These are phyloP conservation scores for Condylostylus longicornis DNA, from an alignment of 1,140 invertebrate genomes.

Conservation along the genomic window DNA sequence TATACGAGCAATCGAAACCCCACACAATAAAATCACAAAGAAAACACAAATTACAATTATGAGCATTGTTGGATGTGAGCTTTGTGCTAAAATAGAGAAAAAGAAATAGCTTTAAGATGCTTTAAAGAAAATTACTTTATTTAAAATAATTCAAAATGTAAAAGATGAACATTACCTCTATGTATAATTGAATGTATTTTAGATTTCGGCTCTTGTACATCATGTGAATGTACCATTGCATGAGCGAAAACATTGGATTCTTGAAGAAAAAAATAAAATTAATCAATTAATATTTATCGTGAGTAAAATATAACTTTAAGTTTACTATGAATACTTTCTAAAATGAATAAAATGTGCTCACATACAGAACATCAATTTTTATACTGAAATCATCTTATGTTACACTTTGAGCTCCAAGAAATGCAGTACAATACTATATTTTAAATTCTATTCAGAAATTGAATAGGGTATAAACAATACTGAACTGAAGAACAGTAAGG, in stretches of 20 bases:
- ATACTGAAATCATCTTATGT: no score
- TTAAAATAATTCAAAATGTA: neutral
- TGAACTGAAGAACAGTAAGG: no score
- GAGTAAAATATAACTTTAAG: no score
- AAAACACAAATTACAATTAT: constrained; percentile 77
- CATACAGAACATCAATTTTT: no score
- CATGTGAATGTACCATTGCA: constrained; percentile 23
- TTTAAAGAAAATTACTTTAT: neutral
- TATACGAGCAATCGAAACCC: constrained; percentile 23
- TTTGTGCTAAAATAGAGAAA: constrained; percentile 16
- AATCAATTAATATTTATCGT: no score
- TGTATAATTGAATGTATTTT: constrained; percentile 21
- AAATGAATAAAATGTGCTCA: no score
- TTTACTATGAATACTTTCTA: no score
- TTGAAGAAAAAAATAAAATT: constrained; percentile 7
- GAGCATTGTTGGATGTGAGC: constrained; percentile 34
- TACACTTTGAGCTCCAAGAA: no score
- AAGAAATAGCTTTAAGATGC: neutral
- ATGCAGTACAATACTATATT: no score
- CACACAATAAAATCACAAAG: constrained; percentile 26
- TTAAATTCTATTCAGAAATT: no score
- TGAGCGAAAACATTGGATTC: constrained; percentile 26
- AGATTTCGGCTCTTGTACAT: constrained; percentile 26
- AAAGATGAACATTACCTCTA: constrained; percentile 14
- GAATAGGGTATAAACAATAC: no score